Evolutionary conservation across 2,113 vertebrate genomes (phyloP).

Genomic region (Heterotilapia buettikoferi): DNA sequence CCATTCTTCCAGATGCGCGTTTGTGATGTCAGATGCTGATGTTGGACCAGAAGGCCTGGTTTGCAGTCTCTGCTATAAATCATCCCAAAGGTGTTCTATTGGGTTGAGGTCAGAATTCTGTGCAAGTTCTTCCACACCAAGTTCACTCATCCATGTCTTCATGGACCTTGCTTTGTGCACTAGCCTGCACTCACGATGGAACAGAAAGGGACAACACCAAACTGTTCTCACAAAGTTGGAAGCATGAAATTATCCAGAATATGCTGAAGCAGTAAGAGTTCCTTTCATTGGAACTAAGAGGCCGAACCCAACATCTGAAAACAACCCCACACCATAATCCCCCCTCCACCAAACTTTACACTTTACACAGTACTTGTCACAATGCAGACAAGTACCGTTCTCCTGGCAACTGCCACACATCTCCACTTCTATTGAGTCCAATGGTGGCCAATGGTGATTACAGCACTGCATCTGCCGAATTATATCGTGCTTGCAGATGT

Average conservation of each 20-base stretch:
- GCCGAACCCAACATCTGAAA: not conserved
- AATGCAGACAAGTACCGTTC: not conserved
- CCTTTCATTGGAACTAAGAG: not conserved
- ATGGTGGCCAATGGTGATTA: not conserved
- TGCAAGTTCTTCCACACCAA: not conserved
- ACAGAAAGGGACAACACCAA: not conserved
- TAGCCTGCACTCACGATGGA: not conserved
- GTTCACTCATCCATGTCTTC: not conserved
- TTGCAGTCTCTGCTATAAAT: not conserved
- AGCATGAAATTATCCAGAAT: not conserved
- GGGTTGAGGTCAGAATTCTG: not conserved
- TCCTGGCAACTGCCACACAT: not conserved
- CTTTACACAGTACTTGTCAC: not conserved
- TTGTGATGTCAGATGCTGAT: not conserved
- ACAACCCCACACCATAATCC: not conserved
- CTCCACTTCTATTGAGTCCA: not conserved
- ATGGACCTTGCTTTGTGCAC: not conserved
- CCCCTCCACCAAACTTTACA: not conserved
- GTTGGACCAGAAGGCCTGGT: not conserved
- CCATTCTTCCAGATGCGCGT: not conserved
- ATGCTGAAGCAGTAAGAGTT: not conserved
- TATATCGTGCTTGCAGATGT: not conserved
- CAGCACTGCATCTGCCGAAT: not conserved
- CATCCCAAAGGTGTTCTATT: not conserved
- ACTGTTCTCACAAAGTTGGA: not conserved